These are phyloP conservation scores for Euura lappo DNA, from an alignment of 1,140 invertebrate species.

Conservation along the genomic window DNA sequence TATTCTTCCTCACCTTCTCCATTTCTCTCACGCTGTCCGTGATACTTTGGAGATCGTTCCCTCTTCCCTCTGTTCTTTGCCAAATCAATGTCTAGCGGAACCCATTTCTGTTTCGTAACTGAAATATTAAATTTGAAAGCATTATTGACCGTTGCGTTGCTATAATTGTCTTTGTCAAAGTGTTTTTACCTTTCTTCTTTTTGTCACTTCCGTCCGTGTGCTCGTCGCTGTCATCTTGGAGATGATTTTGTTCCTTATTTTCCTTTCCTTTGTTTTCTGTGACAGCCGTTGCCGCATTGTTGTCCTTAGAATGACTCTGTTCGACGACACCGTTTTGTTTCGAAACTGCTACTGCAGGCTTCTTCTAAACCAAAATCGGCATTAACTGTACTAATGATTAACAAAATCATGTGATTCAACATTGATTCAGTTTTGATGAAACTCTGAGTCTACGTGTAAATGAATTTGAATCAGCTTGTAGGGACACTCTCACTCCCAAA, in stretches of 20 bases:
- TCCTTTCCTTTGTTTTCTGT: conserved; percentile 50
- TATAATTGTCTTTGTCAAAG: too few relatives aligned
- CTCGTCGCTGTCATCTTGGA: conserved; percentile 53
- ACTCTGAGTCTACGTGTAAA: too few relatives aligned
- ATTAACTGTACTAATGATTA: background rate
- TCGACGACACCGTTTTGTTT: conserved; percentile 55
- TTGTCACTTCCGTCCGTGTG: conserved; percentile 51
- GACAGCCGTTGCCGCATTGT: conserved; percentile 31
- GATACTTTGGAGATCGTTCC: conserved; percentile 54
- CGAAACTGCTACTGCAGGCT: conserved; percentile 34
- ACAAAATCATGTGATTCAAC: background rate
- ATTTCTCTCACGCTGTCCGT: conserved; percentile 52
- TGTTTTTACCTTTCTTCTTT: conserved; percentile 58
- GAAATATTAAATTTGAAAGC: conserved; percentile 18
- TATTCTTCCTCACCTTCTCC: conserved; percentile 44
- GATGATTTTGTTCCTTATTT: conserved; percentile 54
- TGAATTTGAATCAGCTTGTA: background rate
- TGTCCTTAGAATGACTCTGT: conserved; percentile 43
- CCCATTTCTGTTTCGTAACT: conserved; percentile 78
- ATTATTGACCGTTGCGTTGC: too few relatives aligned
- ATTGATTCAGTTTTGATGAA: too few relatives aligned
- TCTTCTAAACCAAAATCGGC: conserved; percentile 41
- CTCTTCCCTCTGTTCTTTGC: conserved; percentile 59
- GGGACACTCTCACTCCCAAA: background rate
- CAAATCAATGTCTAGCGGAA: conserved; percentile 75